Base-by-base conservation (phyloP, 1,140 invertebrate genomes). In the Nephotettix cincticeps region DNA sequence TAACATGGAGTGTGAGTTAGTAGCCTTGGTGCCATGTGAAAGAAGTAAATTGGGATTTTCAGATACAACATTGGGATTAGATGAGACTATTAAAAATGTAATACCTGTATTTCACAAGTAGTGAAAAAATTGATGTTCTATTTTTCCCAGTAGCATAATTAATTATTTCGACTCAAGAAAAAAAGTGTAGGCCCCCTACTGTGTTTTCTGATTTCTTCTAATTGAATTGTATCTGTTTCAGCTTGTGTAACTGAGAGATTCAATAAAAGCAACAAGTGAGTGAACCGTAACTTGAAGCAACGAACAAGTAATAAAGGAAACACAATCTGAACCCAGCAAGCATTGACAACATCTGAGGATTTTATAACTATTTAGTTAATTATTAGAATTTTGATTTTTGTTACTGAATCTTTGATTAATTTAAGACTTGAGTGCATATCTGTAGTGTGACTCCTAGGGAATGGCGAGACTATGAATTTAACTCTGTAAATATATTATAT, bases 301-400 rank as follows among this genome's bases (percentile, higher is more conserved):
- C 74, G 75, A 76, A 75, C 75, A 71, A 77, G 72, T 68, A 74
- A 82, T 82, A 82, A 81, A 80, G 81, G 79, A 81, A 82, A 86
- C 83, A 89, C 87, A 90, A 89, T 84, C 84, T 87, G 86, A 85
- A 91, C 87, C 87, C 89, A 91, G 90, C 90, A 90, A 89, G 90
- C 90, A 92, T 92, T 92, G 90, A 92, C 90, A 90, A 92, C 90
- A 92, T 92, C 90, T 92, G 90, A 91, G 90, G 90, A 91, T 90
- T 86, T 87, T 88, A 40, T 36, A 64, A 66, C 69, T 68, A 69
- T 72, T 72, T 74, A 72, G 70, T 76, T 77, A 73, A 6, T 67
- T 71, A 70, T 25, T 61, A 61, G 56, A 61, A 27, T 61, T 61
- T 61, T 25, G 56, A 21, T 61, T 61, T 61, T 51, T 61, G 21